phyloP scores from a whole-genome alignment of 2,797 vertebrate species.

The Phrynocephalus guinanensis region DNA sequence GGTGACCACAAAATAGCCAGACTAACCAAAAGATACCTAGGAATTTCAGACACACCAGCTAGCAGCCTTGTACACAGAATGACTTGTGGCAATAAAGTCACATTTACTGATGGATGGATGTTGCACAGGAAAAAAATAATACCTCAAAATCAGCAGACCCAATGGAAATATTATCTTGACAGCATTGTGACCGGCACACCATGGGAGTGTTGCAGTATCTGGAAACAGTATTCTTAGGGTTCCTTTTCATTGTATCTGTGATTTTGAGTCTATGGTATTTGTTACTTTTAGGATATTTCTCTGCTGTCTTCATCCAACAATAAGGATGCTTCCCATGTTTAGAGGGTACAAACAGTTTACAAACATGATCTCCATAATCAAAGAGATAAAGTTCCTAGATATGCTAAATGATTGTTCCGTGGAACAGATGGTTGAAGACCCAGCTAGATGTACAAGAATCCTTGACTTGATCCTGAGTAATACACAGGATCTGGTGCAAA shows the following conservation, averaged over 20 bases:
- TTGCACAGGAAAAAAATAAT: not conserved
- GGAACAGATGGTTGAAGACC: too few relatives aligned
- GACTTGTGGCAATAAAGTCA: not conserved
- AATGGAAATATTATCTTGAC: not conserved
- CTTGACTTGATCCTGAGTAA: too few relatives aligned
- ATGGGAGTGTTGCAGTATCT: not conserved
- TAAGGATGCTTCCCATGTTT: too few relatives aligned
- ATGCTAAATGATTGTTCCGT: too few relatives aligned
- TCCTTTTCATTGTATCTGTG: not conserved
- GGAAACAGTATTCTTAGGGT: not conserved
- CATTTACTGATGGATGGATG: not conserved
- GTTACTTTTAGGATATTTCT: too few relatives aligned
- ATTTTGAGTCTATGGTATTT: not conserved
- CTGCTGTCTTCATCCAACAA: too few relatives aligned
- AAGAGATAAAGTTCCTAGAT: too few relatives aligned
- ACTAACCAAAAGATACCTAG: not conserved
- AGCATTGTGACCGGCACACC: not conserved
- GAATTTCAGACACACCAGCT: not conserved
- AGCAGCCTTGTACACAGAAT: not conserved
- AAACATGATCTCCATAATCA: too few relatives aligned
- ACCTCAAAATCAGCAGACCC: not conserved
- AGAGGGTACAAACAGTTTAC: too few relatives aligned
- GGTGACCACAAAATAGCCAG: slow-evolving; percentile 20
- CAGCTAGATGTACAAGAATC: too few relatives aligned
- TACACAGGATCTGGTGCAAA: too few relatives aligned